Evolutionary conservation across 2,888 invertebrate genomes (phyloP), one percentile per base, ranked within the genome.

Genomic region (Phyllotreta striolata): DNA sequence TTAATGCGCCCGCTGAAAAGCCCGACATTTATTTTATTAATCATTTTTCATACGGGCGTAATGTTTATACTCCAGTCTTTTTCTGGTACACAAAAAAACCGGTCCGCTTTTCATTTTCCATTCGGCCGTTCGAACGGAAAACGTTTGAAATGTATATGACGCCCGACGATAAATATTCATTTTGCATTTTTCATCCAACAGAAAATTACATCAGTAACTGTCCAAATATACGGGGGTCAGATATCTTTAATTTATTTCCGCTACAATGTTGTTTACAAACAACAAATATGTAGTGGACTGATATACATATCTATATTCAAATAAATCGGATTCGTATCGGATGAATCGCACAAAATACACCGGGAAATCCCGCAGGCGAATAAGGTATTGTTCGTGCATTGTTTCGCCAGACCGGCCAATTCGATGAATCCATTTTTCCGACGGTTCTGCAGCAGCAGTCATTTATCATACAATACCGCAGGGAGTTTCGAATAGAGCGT

Each of bases 131-230:
- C 24, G 24, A 24, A 24, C 24, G 24, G 24, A 24, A 24, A 24
- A 24, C 24, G 24, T 24, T 24, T 24, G 24, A 24, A 24, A 24
- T 24, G 24, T 24, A 24, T 24, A 24, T 24, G 2, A 24, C 1
- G 2, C 4, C 24, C 24, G 24, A 24, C 4, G 24, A 24, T 24
- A 24, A 24, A 24, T 24, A 24, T 24, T 24, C 24, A 24, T 24
- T 47, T 24, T 47, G 14, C 47, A 47, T 47, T 47, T 47, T 47
- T 14, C 47, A 47, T 47, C 8, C 14, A 4, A 14, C 47, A 24
- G n/a, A 24, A 24, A 47, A 47, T 14, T 14, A 6, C 47, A 7
- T 46, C 13, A 9, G 6, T 9, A 1, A 7, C 14, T 44, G 47
- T 47, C 24, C 4, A 24, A 24, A 24, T 24, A 24, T 24, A 24